phyloP scores from a whole-genome alignment of 2,797 vertebrate genomes.

The Moxostoma hubbsi region DNA sequence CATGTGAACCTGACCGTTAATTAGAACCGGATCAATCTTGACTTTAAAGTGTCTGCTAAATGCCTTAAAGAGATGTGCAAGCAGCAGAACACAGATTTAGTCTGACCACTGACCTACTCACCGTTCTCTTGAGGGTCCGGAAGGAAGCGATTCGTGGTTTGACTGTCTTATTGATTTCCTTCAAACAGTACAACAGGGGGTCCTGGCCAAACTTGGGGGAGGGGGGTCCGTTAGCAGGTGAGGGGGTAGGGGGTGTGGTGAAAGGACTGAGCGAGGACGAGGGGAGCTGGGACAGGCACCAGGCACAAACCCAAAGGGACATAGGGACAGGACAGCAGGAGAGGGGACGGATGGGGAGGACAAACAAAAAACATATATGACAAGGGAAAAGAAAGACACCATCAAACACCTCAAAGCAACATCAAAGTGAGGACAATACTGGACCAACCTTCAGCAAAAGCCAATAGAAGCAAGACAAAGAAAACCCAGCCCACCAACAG shows the following conservation, averaged over 20 bases:
- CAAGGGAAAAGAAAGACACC: conserved; percentile 80
- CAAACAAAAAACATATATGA: conserved; percentile 67
- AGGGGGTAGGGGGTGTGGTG: conserved; percentile 77
- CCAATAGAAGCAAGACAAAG: conserved; percentile 64
- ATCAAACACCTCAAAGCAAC: conserved; percentile 80
- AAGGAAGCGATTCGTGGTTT: conserved; percentile 94
- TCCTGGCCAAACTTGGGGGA: conserved; percentile 92
- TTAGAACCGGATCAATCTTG: conserved; percentile 14
- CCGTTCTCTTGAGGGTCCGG: conserved; percentile 89
- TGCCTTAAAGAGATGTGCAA: conserved; percentile 32
- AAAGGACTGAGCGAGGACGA: conserved; percentile 79
- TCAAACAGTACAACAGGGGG: conserved; percentile 92
- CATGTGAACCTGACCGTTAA: conserved; percentile 19
- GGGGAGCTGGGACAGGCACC: conserved; percentile 64
- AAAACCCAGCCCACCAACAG: conserved; percentile 49
- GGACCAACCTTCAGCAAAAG: conserved; percentile 59
- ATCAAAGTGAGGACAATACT: conserved; percentile 74
- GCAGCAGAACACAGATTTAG: conserved; percentile 33
- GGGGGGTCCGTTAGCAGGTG: conserved; percentile 88
- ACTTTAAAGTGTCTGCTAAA: conserved; percentile 15
- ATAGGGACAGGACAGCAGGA: conserved; percentile 58
- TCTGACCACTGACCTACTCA: conserved; percentile 78
- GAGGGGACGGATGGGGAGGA: conserved; percentile 31
- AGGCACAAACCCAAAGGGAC: conserved; percentile 69
- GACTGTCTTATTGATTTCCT: conserved; percentile 96